Evolutionary conservation across 2,888 invertebrate genomes (phyloP), one percentile per base, ranked within the genome.

Genomic region (Cheilosia urbana): DNA sequence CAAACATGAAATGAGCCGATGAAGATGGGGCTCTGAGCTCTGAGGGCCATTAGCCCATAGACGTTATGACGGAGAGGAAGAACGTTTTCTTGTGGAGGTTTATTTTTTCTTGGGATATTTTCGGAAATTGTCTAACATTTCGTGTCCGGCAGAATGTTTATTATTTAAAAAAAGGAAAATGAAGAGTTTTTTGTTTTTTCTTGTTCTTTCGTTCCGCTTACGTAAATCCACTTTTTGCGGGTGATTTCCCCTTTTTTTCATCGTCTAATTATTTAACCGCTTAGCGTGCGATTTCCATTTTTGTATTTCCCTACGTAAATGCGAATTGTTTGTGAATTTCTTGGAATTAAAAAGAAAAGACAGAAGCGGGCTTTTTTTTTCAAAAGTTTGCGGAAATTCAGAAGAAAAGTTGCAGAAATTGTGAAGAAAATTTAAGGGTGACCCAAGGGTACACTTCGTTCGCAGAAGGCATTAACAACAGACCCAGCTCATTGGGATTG

Each of bases 101-200:
- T 71, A 24, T 71, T 13, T 21, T 72, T 37, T 62, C 58, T n/a
- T 24, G 21, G 19, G 34, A 47, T 65, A 75, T 75, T 75, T 75
- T 75, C 19, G 65, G 75, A 75, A 55, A 53, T 73, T 73, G 55
- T 73, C 63, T 73, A 73, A 73, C 55, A 55, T 45, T 73, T 63
- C 53, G 53, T 53, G 37, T 34, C 37, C 9, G 19, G 40, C 45
- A 15, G 51, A 45, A 55, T 65, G 63, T 75, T 75, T 65, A 47
- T 73, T 37, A 55, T 63, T 57, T 47, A 2, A 55, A 63, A 55
- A 37, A 7, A 15, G 40, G 17, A 45, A 45, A n/a, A 45, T 47
- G 6, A 47, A 47, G 47, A 17, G 17, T 17, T 47, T 63, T 45
- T 47, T 30, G 11, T 4, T 49, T 19, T 19, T 19, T 49, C 21